Evolutionary conservation across 2,797 vertebrate species (phyloP), one percentile per base, ranked within the genome.

Genomic region (Platyrinchus mystaceus): DNA sequence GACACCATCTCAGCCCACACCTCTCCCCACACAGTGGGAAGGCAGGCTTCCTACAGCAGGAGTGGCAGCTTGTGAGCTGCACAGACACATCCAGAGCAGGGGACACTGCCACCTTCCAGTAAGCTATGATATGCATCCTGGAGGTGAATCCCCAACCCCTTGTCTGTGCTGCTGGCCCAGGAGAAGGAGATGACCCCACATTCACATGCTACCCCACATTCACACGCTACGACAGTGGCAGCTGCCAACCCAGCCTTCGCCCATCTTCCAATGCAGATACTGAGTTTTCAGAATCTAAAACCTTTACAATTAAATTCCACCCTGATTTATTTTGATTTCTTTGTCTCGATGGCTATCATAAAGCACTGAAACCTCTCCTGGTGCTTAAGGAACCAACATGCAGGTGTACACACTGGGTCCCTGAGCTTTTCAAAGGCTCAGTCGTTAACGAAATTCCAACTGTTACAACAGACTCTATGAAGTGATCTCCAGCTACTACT

Each of bases 141-240:
- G 27, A 21, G 10, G 32, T 18, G 52, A 85, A 60, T 15, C 27
- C 58, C 22, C 3, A 4, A 34, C 14, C 34, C 39, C 26, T 44
- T 0, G 3, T 30, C 37, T 47, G 17, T 49, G 55, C 70, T 7
- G 3, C 63, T 60, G 63, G 32, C 43, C 39, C 41, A 55, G 46
- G 62, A 84, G 41, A 56, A 87, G 44, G 23, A 14, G 27, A 55
- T 3, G 1, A 63, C 12, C 50, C 56, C 62, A 52, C 0, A 2
- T 9, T 28, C 64, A 53, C 28, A 63, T 0, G 0, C 34, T 32
- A 63, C 16, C 50, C 52, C 62, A 53, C 0, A 2, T 9, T 30
- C 66, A 55, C n/a, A 63, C 0, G 0, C 36, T 37, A 30, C 0
- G 0, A 55, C 6, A 64, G 55, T 1, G 1, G 10, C 66, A 77